Base-by-base conservation (phyloP, 2,113 vertebrate species). In the Galemys pyrenaicus region DNA sequence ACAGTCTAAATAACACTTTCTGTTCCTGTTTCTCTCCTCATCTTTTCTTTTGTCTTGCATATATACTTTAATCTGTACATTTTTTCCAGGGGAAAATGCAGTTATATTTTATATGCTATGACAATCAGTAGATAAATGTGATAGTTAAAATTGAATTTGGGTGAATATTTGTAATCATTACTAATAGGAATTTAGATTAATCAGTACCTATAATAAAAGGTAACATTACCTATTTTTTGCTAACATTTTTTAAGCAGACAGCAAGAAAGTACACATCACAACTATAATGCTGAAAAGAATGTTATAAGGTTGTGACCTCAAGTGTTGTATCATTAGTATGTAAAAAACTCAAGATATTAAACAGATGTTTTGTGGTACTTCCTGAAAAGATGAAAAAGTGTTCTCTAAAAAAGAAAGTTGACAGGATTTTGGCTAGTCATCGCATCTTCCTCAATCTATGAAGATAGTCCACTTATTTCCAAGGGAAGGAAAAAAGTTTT, bases 121-220 rank as follows among this genome's bases (percentile, higher is more conserved):
- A 54, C 62, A 44, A 81, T 71, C 11, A 68, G 26, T 89, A 86
- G 75, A n/a, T 68, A 86, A 60, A 67, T 16, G 51, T 30, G 13
- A 71, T 35, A 41, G 71, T 73, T 26, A 91, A 35, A 93, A 78
- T 35, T 37, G 30, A 83, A 89, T 85, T 70, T 67, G 19, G 37
- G 28, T 22, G 16, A 8, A 78, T 86, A 83, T 20, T 88, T 82
- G 41, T 44, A 8, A 58, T 9, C 44, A 74, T 78, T 91, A 49
- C 54, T 89, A 88, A 24, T 46, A 71, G 2, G 30, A 87, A 79
- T 94, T 91, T 62, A 93, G 17, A 24, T 71, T 85, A 91, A n/a
- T 79, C 20, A 16, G 2, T 60, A 67, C 67, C 56, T 88, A 46
- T 46, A 91, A 62, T 78, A 81, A 77, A 95, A 44, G 68, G 7